These are phyloP conservation scores for Pseudomugil tenellus DNA, from an alignment of 2,797 vertebrate genomes.

Conservation along the genomic window DNA sequence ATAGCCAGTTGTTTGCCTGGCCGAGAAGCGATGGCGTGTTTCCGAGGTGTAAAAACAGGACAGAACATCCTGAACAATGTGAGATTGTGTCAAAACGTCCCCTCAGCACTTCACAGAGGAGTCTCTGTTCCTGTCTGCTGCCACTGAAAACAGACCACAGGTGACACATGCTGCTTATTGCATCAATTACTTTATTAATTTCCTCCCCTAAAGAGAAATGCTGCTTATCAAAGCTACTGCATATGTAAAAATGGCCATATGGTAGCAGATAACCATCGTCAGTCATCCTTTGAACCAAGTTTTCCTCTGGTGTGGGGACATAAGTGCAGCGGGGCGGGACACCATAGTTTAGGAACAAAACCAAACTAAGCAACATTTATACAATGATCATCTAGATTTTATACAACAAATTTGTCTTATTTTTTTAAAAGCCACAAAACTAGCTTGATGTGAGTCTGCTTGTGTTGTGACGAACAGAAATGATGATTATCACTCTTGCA, in stretches of 20 bases:
- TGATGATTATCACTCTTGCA: conserved; percentile 79
- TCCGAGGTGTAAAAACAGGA: conserved; percentile 12
- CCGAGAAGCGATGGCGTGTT: background rate
- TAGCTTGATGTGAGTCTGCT: conserved; percentile 65
- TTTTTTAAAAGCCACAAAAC: conserved; percentile 72
- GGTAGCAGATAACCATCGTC: conserved; percentile 72
- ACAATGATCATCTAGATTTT: conserved; percentile 74
- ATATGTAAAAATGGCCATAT: conserved; percentile 85
- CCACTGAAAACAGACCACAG: conserved; percentile 12
- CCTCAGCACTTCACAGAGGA: conserved; percentile 13
- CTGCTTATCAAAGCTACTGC: conserved; percentile 85
- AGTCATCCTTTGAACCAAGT: conserved; percentile 55
- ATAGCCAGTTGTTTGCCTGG: background rate
- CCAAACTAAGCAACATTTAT: conserved; percentile 78
- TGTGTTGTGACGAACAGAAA: conserved; percentile 77
- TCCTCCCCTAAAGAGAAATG: conserved; percentile 81
- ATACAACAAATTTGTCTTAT: conserved; percentile 72
- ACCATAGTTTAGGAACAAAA: conserved; percentile 66
- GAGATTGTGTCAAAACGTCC: conserved; percentile 42
- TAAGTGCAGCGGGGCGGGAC: conserved; percentile 62
- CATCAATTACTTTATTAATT: conserved; percentile 88
- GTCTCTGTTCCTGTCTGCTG: conserved; percentile 32
- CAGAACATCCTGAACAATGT: conserved; percentile 16
- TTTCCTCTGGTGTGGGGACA: conserved; percentile 55
- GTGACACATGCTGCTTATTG: conserved; percentile 83